Percentiles rank a stretch among this genome's conserved stretches.
Evolutionary conservation across 2,797 vertebrate genomes (phyloP).

Genomic region (Pipistrellus pipistrellus): DNA sequence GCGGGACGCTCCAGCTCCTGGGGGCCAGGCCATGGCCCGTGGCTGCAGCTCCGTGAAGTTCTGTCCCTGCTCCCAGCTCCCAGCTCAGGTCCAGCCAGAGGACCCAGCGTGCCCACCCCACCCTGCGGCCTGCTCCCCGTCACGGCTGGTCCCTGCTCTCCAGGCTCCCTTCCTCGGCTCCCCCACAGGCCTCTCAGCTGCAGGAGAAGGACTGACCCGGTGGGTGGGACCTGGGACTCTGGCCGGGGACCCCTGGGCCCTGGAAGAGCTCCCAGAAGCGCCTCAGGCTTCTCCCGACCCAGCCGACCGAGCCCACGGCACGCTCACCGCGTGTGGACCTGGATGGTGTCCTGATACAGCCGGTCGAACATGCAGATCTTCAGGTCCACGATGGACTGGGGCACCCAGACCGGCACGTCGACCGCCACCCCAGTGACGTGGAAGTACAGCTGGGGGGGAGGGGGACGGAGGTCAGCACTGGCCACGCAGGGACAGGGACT

Average conservation of each 20-base stretch:
- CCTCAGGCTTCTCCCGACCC: neutral
- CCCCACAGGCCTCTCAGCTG: neutral
- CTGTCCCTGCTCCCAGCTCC: neutral
- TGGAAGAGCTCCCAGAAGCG: neutral
- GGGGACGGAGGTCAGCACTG: too few relatives aligned
- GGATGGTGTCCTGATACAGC: slow-evolving; percentile 93
- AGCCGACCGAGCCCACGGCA: too few relatives aligned
- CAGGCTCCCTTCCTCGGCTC: too few relatives aligned
- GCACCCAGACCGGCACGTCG: slow-evolving; percentile 92
- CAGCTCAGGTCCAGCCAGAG: neutral
- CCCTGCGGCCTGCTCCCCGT: rapidly evolving
- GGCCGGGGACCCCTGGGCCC: neutral
- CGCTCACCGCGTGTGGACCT: slow-evolving; percentile 92
- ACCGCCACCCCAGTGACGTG: slow-evolving; percentile 88
- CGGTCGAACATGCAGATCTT: slow-evolving; percentile 95
- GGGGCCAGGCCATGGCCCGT: neutral
- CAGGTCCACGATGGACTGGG: slow-evolving; percentile 91
- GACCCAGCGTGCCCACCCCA: too few relatives aligned
- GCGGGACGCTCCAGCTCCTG: neutral
- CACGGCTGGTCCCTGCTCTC: neutral
- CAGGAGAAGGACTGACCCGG: neutral
- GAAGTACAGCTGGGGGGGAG: slow-evolving; percentile 85
- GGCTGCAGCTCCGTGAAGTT: neutral
- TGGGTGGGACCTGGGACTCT: too few relatives aligned
- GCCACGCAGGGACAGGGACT: too few relatives aligned